Evolutionary conservation across 2,888 invertebrate genomes (phyloP), one percentile per base, ranked within the genome.

Genomic region (Silvanus unidentatus): DNA sequence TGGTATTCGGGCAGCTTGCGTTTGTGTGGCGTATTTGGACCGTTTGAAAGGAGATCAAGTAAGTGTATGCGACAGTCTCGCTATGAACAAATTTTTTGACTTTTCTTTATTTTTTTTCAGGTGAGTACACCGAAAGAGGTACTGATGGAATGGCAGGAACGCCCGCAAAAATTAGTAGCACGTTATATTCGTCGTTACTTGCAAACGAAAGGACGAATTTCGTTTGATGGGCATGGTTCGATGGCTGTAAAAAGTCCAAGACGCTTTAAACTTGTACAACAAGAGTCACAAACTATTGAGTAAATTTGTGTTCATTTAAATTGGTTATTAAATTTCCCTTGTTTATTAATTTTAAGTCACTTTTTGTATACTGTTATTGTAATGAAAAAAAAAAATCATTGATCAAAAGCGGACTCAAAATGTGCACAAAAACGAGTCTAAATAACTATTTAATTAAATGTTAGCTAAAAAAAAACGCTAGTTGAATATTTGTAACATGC

Each of bases 1-100:
- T 6, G 92, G 93, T 10, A 88, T 96, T 55, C 86, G 84, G 68
- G 87, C 93, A 1, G 94, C 92, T n/a, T 89, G 97, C 28, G 80
- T 96, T 16, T 98, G 97, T 69, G 97, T 96, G 41, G 85, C 95
- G 0, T 72, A 98, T 27, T 75, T 98, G 41, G 93, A 98, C 73
- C 80, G 98, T 52, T 80, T 97, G 34, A 86, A 92, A 66, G 92
- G 93, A 15, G 98, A 98, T 73, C 95, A 96, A 82, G 89, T 95
- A 71, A 63, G 60, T 45, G 46, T 27, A 22, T 40, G 16, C 32
- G 11, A n/a, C n/a, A n/a, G n/a, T n/a, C n/a, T n/a, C n/a, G n/a
- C n/a, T n/a, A n/a, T 1, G 22, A 10, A 35, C n/a, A 44, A 29
- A 8, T 32, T 44, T 44, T 11, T 44, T 22, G 22, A 28, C 8